Conservation (phyloP, 1,140 invertebrate species). For the Notospermus geniculatus region DNA sequence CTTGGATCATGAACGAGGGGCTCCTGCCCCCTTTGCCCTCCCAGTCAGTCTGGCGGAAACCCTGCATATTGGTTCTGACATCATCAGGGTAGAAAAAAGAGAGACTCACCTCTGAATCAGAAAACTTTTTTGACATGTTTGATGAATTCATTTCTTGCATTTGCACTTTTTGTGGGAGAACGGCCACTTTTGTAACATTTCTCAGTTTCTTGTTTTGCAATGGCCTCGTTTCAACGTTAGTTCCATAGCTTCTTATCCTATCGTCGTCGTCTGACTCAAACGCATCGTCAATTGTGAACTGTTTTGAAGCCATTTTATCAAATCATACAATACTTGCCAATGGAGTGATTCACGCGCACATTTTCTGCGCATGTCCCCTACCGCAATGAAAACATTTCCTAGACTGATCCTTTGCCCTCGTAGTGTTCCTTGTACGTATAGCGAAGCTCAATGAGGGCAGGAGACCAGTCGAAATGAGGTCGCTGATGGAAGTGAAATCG, state of each 20-base stretch:
- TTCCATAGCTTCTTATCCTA: slow-evolving; percentile 72
- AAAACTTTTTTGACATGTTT: no score
- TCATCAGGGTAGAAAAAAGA: not conserved
- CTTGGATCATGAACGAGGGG: no score
- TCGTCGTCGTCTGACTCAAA: slow-evolving; percentile 79
- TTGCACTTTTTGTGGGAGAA: no score
- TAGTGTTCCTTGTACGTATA: no score
- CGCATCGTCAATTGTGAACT: slow-evolving; percentile 77
- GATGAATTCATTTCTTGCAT: slow-evolving; percentile 2
- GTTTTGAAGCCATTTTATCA: slow-evolving; percentile 47
- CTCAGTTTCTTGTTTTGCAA: slow-evolving; percentile 34
- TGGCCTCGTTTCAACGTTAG: slow-evolving; percentile 64
- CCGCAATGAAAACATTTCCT: no score
- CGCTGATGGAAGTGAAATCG: no score
- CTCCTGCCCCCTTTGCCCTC: no score
- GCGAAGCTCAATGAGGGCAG: no score
- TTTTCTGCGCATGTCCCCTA: no score
- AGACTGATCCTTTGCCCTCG: no score
- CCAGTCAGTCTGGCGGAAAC: not conserved
- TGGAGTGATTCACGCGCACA: no score
- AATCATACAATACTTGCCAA: not conserved
- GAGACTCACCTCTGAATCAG: not conserved
- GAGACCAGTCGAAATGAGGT: no score
- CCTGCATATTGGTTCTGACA: not conserved
- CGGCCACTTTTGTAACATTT: not conserved